Conservation (phyloP, 2,113 vertebrate genomes). For the Cololabis saira region DNA sequence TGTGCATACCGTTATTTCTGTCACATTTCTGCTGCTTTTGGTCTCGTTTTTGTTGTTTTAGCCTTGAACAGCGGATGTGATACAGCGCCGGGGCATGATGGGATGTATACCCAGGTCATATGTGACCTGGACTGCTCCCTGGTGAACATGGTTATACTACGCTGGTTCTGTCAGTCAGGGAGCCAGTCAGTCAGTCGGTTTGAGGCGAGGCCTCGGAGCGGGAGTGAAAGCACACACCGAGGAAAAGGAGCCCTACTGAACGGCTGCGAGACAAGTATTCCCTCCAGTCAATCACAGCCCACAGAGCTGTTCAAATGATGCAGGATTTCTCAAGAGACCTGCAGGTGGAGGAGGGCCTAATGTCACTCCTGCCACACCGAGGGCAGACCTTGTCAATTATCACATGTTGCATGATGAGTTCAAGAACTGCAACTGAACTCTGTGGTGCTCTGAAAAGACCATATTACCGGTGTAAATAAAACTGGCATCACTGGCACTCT, state of each 20-base stretch:
- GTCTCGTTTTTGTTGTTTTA: background rate
- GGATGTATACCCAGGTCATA: slow-evolving; percentile 61
- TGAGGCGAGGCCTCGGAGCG: slow-evolving; percentile 19
- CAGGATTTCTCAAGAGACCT: slow-evolving; percentile 57
- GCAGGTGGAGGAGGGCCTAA: slow-evolving; percentile 52
- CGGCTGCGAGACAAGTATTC: slow-evolving; percentile 55
- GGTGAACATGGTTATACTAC: slow-evolving; percentile 76
- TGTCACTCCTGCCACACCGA: slow-evolving; percentile 55
- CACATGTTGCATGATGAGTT: slow-evolving; percentile 55
- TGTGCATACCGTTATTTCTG: slow-evolving; percentile 42
- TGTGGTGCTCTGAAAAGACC: slow-evolving; percentile 39
- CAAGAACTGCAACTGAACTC: slow-evolving; percentile 39
- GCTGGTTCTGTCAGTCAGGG: slow-evolving; percentile 71
- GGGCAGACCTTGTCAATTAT: slow-evolving; percentile 58
- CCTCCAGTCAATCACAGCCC: slow-evolving; percentile 63
- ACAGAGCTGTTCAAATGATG: slow-evolving; percentile 65
- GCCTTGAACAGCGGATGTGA: slow-evolving; percentile 41
- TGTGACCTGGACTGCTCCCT: slow-evolving; percentile 63
- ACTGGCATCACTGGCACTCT: slow-evolving; percentile 62
- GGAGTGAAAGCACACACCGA: slow-evolving; percentile 26
- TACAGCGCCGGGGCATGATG: slow-evolving; percentile 30
- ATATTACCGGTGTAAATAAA: slow-evolving; percentile 68
- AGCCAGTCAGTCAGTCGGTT: slow-evolving; percentile 49
- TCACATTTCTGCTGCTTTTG: slow-evolving; percentile 26
- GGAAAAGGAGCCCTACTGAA: slow-evolving; percentile 33